These are phyloP conservation scores for Gila robusta DNA, from an alignment of 2,797 vertebrate genomes.

Conservation along the genomic window DNA sequence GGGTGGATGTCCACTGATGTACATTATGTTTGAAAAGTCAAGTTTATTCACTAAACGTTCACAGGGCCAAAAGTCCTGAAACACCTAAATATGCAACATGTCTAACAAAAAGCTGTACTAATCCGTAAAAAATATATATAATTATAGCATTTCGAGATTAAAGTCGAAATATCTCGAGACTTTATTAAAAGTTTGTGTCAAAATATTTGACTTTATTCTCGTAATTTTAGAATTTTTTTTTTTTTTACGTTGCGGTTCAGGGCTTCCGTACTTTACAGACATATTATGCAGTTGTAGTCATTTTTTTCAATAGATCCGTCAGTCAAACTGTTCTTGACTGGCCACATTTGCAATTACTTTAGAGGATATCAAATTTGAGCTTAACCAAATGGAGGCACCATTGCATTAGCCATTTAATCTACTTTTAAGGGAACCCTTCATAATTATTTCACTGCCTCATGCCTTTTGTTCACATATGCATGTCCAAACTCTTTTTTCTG, in stretches of 20 bases:
- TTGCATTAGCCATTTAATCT: conserved; percentile 51
- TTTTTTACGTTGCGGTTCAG: too few relatives aligned
- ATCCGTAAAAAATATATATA: too few relatives aligned
- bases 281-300: background rate
- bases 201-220: too few relatives aligned
- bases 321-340: conserved; percentile 22
- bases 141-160: too few relatives aligned
- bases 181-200: too few relatives aligned
- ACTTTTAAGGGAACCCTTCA: conserved; percentile 28
- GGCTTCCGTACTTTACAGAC: background rate
- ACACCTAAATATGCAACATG: background rate
- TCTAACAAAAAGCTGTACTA: background rate
- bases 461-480: background rate
- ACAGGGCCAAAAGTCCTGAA: background rate
- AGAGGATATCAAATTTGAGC: conserved; percentile 49
- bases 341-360: conserved; percentile 52
- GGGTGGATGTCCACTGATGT: background rate
- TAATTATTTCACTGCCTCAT: conserved; percentile 36
- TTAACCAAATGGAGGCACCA: conserved; percentile 40
- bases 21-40: background rate
- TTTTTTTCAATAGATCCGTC: conserved; percentile 20
- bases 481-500: conserved; percentile 28
- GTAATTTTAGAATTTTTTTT: too few relatives aligned
- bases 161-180: too few relatives aligned
- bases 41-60: background rate